Base-by-base conservation (phyloP, 2,797 vertebrate genomes). In the Holocentrus rufus region DNA sequence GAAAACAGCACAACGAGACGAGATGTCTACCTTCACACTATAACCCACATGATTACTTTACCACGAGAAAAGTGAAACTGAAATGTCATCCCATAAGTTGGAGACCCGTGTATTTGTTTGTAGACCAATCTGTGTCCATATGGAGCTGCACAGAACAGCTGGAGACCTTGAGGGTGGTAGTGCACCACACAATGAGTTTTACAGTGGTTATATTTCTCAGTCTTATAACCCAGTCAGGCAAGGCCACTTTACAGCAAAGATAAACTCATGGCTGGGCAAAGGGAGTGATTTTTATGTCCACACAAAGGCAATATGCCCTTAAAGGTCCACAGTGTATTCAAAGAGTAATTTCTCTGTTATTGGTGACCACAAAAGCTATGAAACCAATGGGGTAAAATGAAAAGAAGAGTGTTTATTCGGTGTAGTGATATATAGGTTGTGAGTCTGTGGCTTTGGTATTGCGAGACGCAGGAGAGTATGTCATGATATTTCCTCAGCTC, bases 1-100 rank as follows among this genome's bases (percentile, higher is more conserved):
- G 62, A 94, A 88, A 39, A 84, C 74, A 85, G 77, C 70, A 84
- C 68, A 91, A 87, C n/a, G n/a, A n/a, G n/a, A n/a, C n/a, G 18
- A 52, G 49, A n/a, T 52, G 49, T 39, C 17, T 9, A 52, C 36
- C 5, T 69, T 65, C 47, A 69, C 17, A 59, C 27, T 52, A 25
- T 13, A 56, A 7, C 5, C 18, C 2, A 42, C 1, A 17, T 5
- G 34, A 42, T 47, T 54, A 23, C 1, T 47, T 57, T 46, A 65
- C 36, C 25, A 27, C 25, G 25, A 27, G 31, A 34, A n/a, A 31
- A 57, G 4, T n/a, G 17, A 5, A 57, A 54, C 14, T 56, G 23
- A 60, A 34, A 4, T 18, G 9, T 30, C 8, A 59, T n/a, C 1
- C 22, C 54, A 54, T 20, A 52, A 67, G 17, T 25, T n/a, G 13